Evolutionary conservation across 2,113 vertebrate genomes (phyloP).

Genomic region (Grus americana): DNA sequence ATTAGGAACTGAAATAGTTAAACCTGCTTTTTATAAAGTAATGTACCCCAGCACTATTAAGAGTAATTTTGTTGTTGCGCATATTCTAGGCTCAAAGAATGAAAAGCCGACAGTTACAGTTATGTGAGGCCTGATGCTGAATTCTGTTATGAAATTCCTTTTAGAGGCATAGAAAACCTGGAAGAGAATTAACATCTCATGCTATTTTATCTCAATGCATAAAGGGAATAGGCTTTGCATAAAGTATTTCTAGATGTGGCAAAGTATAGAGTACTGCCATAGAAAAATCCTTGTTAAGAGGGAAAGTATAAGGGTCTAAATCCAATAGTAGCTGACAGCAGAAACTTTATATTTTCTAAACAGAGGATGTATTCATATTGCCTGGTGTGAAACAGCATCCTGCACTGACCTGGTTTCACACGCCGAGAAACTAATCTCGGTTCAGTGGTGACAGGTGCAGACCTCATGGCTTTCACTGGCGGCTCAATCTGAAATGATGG

Average conservation of each 20-base stretch:
- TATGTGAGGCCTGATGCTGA: slow-evolving; percentile 22
- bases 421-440: slow-evolving; percentile 29
- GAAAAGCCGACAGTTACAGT: slow-evolving; percentile 22
- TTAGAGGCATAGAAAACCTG: slow-evolving; percentile 39
- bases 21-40: slow-evolving; percentile 60
- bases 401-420: slow-evolving; percentile 32
- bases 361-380: background rate
- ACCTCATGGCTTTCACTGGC: slow-evolving; percentile 37
- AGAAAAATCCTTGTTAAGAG: slow-evolving; percentile 5
- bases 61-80: slow-evolving; percentile 62
- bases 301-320: background rate
- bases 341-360: slow-evolving; percentile 48
- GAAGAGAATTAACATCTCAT: slow-evolving; percentile 48
- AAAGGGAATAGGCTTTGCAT: slow-evolving; percentile 21
- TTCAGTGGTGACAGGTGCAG: slow-evolving; percentile 62
- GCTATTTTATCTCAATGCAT: slow-evolving; percentile 41
- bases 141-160: slow-evolving; percentile 66
- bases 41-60: slow-evolving; percentile 35
- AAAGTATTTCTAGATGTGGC: slow-evolving; percentile 10
- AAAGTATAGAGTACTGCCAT: background rate
- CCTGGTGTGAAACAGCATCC: slow-evolving; percentile 49
- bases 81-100: slow-evolving; percentile 1
- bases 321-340: background rate
- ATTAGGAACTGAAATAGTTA: slow-evolving; percentile 60
- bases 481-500: background rate